Percentiles rank a stretch among this genome's conserved stretches.
Conservation (phyloP, 2,888 invertebrate species). For the Pyrrhia umbra region DNA sequence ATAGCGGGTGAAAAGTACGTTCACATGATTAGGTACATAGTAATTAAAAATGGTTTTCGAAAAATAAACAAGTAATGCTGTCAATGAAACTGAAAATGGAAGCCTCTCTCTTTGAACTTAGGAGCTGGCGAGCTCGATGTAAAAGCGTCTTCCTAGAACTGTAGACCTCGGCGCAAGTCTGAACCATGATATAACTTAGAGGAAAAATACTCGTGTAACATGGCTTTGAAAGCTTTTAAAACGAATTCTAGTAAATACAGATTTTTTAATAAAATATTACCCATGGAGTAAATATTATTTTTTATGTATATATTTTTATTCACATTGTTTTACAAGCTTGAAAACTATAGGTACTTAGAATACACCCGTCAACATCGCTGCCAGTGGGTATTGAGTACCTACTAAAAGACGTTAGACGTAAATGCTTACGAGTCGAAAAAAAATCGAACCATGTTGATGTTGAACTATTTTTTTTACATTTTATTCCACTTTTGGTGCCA, state of each 20-base stretch:
- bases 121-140: neutral
- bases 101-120: constrained; percentile 23
- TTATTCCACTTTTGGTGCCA: too few species aligned
- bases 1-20: neutral
- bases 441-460: too few species aligned
- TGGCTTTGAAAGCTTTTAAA: constrained; percentile 1
- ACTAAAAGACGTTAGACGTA: too few species aligned
- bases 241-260: neutral
- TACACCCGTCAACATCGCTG: too few species aligned
- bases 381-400: too few species aligned
- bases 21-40: neutral
- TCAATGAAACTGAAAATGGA: neutral
- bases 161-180: neutral
- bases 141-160: constrained; percentile 29
- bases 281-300: too few species aligned
- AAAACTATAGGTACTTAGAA: too few species aligned
- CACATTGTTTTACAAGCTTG: too few species aligned
- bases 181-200: constrained; percentile 1
- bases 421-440: too few species aligned
- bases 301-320: too few species aligned
- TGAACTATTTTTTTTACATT: too few species aligned
- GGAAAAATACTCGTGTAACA: constrained; percentile 7
- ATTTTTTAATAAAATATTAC: too few species aligned
- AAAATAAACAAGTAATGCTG: neutral
- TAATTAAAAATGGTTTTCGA: constrained; percentile 6